Conservation (phyloP, 2,888 invertebrate genomes). For the Phaedon cochleariae region DNA sequence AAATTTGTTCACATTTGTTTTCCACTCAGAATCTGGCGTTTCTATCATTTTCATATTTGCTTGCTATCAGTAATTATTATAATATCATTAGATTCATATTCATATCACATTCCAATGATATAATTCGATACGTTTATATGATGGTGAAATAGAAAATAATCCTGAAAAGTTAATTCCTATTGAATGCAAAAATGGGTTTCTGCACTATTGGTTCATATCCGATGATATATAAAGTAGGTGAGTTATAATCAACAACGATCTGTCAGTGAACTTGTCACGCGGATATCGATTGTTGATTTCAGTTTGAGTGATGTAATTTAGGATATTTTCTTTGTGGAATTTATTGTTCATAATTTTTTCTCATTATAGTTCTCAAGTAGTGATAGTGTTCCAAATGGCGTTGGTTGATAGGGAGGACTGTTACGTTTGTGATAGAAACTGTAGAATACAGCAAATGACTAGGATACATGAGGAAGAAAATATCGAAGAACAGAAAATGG, state of each 20-base stretch:
- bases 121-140: too few relatives aligned
- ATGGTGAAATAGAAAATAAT: too few relatives aligned
- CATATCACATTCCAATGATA: too few relatives aligned
- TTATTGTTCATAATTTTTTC: conserved; percentile 2
- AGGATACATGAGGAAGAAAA: conserved; percentile 9
- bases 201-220: conserved; percentile 5
- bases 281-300: conserved; percentile 1
- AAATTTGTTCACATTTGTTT: too few relatives aligned
- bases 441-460: conserved; percentile 9
- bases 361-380: conserved; percentile 1
- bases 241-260: conserved; percentile 4
- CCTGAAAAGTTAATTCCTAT: background rate
- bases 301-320: too few relatives aligned
- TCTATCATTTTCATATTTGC: too few relatives aligned
- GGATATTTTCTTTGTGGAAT: conserved; percentile 3
- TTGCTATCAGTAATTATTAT: too few relatives aligned
- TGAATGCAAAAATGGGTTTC: background rate
- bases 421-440: background rate
- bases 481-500: background rate
- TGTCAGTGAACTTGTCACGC: conserved; percentile 6
- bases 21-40: too few relatives aligned
- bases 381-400: conserved; percentile 9
- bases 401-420: background rate
- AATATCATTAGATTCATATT: too few relatives aligned
- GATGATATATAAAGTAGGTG: conserved; percentile 3